These are phyloP conservation scores for Pomacea maculata DNA, from an alignment of 1,140 invertebrate genomes.

Conservation along the genomic window DNA sequence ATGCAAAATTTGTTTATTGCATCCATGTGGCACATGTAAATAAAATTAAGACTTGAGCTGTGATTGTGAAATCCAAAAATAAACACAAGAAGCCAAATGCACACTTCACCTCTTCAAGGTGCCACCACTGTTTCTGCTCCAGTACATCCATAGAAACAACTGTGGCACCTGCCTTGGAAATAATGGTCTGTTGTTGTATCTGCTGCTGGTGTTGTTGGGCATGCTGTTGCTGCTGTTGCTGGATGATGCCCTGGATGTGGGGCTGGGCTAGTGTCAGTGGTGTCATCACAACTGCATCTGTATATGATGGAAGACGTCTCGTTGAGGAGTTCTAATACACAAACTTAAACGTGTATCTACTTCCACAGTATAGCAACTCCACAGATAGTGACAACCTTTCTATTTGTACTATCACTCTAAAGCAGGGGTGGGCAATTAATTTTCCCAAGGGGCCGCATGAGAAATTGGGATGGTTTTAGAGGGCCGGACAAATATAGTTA, in stretches of 20 bases:
- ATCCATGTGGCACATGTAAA: too few relatives aligned
- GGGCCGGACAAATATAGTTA: too few relatives aligned
- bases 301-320: not conserved
- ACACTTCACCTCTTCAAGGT: conserved; percentile 62
- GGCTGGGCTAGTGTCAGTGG: conserved; percentile 42
- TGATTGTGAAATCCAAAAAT: too few relatives aligned
- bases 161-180: conserved; percentile 18
- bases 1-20: too few relatives aligned
- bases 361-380: not conserved
- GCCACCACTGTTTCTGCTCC: conserved; percentile 68
- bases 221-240: conserved; percentile 5
- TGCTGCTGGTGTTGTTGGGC: conserved; percentile 4
- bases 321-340: not conserved
- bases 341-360: not conserved
- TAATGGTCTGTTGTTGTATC: conserved; percentile 1
- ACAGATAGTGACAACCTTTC: too few relatives aligned
- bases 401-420: too few relatives aligned
- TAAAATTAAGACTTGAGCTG: too few relatives aligned
- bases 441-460: too few relatives aligned
- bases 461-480: too few relatives aligned
- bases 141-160: conserved; percentile 59
- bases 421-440: too few relatives aligned
- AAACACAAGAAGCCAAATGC: too few relatives aligned
- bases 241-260: conserved; percentile 22
- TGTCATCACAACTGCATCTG: conserved; percentile 61